Percentiles rank a stretch among this genome's conserved stretches.
Conservation (phyloP, 2,888 invertebrate species). For the Troides oblongomaculatus region DNA sequence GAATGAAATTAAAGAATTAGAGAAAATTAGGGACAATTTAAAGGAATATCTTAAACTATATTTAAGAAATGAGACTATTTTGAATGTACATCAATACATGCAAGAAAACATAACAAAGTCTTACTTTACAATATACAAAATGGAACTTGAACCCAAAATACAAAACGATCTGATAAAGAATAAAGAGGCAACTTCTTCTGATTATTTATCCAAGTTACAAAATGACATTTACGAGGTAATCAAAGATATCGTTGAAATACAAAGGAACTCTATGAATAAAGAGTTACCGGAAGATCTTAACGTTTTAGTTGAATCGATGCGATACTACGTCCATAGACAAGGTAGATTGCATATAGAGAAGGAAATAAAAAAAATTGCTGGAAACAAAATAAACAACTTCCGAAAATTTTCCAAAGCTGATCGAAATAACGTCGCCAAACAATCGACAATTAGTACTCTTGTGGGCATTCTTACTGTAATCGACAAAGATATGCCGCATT, state of each 20-base stretch:
- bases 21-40: conserved; percentile 47
- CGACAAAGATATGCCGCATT: conserved; percentile 42
- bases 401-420: conserved; percentile 15
- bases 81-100: conserved; percentile 23
- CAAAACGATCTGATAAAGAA: conserved; percentile 37
- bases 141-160: conserved; percentile 42
- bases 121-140: conserved; percentile 42
- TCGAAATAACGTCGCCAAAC: conserved; percentile 14
- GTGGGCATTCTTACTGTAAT: conserved; percentile 46
- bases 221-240: conserved; percentile 55
- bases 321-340: conserved; percentile 47
- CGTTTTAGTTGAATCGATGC: conserved; percentile 47
- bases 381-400: conserved; percentile 27
- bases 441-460: conserved; percentile 37
- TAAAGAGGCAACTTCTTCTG: conserved; percentile 37
- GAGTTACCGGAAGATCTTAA: conserved; percentile 47
- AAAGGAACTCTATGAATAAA: conserved; percentile 39
- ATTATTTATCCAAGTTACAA: conserved; percentile 52
- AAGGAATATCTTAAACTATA: conserved; percentile 40
- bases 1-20: conserved; percentile 50
- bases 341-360: conserved; percentile 30
- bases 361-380: conserved; percentile 27
- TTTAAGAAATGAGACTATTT: conserved; percentile 33
- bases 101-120: conserved; percentile 28
- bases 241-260: conserved; percentile 47